Evolutionary conservation across 2,797 vertebrate genomes (phyloP).

Genomic region (Eremophila alpestris): DNA sequence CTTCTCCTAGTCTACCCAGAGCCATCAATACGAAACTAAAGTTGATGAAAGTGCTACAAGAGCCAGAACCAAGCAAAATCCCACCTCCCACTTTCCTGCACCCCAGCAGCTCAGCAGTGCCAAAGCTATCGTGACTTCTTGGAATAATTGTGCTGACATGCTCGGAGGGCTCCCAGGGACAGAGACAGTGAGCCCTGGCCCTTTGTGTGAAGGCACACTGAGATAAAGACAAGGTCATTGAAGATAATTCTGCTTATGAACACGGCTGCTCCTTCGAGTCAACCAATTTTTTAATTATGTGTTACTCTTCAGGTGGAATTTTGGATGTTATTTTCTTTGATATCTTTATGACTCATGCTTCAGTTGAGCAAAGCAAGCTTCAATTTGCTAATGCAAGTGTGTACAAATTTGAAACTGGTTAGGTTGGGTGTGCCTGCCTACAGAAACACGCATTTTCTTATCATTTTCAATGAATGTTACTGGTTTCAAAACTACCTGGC

Average conservation of each 20-base stretch:
- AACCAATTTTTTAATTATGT: constrained; percentile 60
- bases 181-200: background rate
- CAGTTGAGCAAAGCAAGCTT: constrained; percentile 63
- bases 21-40: background rate
- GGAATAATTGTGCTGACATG: background rate
- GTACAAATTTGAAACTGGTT: constrained; percentile 76
- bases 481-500: background rate
- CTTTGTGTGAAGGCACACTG: background rate
- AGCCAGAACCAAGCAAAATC: background rate
- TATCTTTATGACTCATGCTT: constrained; percentile 68
- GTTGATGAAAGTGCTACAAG: background rate
- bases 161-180: background rate
- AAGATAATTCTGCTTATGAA: constrained; percentile 48
- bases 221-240: constrained; percentile 14
- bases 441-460: constrained; percentile 55
- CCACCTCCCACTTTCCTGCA: background rate
- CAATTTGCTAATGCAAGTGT: constrained; percentile 70
- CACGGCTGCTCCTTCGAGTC: constrained; percentile 43
- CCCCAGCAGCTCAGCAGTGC: background rate
- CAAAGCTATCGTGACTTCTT: background rate
- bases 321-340: constrained; percentile 66
- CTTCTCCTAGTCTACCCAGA: background rate
- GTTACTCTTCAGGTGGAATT: constrained; percentile 53
- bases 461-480: constrained; percentile 29
- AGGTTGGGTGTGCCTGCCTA: constrained; percentile 65